Conservation (phyloP, 1,140 invertebrate species). For the Ganaspis sp. region DNA sequence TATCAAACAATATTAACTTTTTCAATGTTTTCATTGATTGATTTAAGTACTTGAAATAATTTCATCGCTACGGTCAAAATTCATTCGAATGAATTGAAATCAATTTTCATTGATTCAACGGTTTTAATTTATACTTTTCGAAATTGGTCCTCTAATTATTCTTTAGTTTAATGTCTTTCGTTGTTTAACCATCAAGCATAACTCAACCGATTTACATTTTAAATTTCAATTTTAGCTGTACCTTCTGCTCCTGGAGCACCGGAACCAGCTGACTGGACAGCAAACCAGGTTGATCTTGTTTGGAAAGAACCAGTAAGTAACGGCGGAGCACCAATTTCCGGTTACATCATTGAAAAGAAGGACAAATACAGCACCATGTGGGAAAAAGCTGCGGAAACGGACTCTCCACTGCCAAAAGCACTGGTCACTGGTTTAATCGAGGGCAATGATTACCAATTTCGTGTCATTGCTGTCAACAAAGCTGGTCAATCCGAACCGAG, state of each 20-base stretch:
- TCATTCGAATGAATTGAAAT: too few relatives aligned
- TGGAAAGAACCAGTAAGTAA: slow-evolving; percentile 90
- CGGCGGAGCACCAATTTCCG: slow-evolving; percentile 93
- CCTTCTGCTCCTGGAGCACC: slow-evolving; percentile 90
- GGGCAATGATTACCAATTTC: slow-evolving; percentile 98
- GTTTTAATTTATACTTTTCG: too few relatives aligned
- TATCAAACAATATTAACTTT: too few relatives aligned
- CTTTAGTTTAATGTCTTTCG: too few relatives aligned
- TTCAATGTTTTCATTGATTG: slow-evolving; percentile 39
- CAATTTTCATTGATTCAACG: too few relatives aligned
- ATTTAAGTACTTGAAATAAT: too few relatives aligned
- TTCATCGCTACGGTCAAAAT: too few relatives aligned
- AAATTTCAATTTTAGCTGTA: slow-evolving; percentile 79
- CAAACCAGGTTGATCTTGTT: slow-evolving; percentile 91
- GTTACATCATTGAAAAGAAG: slow-evolving; percentile 98
- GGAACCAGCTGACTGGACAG: slow-evolving; percentile 93
- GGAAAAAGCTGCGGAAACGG: slow-evolving; percentile 92
- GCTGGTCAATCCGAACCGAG: slow-evolving; percentile 93
- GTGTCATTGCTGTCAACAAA: slow-evolving; percentile 97
- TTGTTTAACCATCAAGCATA: too few relatives aligned
- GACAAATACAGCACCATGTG: slow-evolving; percentile 96
- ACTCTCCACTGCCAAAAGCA: slow-evolving; percentile 82
- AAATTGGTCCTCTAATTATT: too few relatives aligned
- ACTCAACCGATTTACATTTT: too few relatives aligned
- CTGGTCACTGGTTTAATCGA: slow-evolving; percentile 92